phyloP scores from a whole-genome alignment of 1,140 invertebrate genomes.

The Micrasema longulum region DNA sequence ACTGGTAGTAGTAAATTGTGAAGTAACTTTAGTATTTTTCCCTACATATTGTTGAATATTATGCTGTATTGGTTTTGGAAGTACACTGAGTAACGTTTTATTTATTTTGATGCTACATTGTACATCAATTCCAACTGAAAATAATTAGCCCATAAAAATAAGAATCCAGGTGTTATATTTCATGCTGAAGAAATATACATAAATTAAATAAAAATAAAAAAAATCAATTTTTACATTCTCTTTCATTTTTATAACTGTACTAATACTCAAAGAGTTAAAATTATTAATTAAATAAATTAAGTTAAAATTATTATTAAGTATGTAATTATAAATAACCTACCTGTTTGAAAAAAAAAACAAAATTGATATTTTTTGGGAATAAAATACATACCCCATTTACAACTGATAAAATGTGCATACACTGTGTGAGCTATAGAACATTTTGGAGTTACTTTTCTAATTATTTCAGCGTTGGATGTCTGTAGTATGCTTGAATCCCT shows the following conservation, averaged over 20 bases:
- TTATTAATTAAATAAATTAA: too few relatives aligned
- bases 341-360: too few relatives aligned
- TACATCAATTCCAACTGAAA: constrained; percentile 64
- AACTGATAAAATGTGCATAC: constrained; percentile 62
- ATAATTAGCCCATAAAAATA: constrained; percentile 59
- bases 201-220: too few relatives aligned
- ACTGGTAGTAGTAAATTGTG: background rate
- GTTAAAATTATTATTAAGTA: too few relatives aligned
- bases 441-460: constrained; percentile 59
- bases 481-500: constrained; percentile 18
- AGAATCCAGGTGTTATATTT: too few relatives aligned
- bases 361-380: background rate
- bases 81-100: constrained; percentile 7
- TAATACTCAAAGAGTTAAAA: too few relatives aligned
- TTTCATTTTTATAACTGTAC: too few relatives aligned
- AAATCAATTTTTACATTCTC: too few relatives aligned
- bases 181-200: too few relatives aligned
- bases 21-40: constrained; percentile 1
- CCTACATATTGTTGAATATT: constrained; percentile 35
- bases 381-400: constrained; percentile 61
- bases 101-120: constrained; percentile 53
- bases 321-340: too few relatives aligned
- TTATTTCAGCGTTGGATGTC: constrained; percentile 59
- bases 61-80: constrained; percentile 18
- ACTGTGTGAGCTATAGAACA: constrained; percentile 60